phyloP scores from a whole-genome alignment of 1,140 invertebrate species.

The Aphidius gifuensis region DNA sequence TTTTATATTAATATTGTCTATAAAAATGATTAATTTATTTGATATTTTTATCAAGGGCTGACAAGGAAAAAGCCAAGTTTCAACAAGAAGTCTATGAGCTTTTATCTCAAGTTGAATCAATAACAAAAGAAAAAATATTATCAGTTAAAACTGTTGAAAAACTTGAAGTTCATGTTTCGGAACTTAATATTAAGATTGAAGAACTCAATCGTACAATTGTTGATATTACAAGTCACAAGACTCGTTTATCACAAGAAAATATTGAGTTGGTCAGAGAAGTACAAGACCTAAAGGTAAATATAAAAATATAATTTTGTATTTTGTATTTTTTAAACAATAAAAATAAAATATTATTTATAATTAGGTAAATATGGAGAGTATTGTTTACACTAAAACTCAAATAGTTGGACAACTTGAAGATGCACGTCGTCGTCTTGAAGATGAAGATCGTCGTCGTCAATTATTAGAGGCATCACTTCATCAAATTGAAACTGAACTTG shows the following conservation, averaged over 20 bases:
- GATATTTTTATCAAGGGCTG: slow-evolving; percentile 39
- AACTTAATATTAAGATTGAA: slow-evolving; percentile 90
- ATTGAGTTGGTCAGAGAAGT: slow-evolving; percentile 91
- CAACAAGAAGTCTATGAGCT: slow-evolving; percentile 95
- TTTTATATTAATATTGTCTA: no score
- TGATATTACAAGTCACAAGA: slow-evolving; percentile 90
- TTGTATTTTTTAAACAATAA: not conserved
- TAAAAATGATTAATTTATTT: not conserved
- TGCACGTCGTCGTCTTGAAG: slow-evolving; percentile 86
- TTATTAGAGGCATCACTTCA: slow-evolving; percentile 84
- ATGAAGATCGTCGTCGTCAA: slow-evolving; percentile 89
- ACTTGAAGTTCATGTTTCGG: slow-evolving; percentile 83
- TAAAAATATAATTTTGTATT: not conserved
- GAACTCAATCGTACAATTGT: slow-evolving; percentile 92
- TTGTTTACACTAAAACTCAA: slow-evolving; percentile 84
- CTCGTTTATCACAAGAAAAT: slow-evolving; percentile 85
- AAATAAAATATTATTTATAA: not conserved
- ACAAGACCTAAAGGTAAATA: slow-evolving; percentile 81
- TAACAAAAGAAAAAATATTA: slow-evolving; percentile 87
- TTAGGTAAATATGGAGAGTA: slow-evolving; percentile 73
- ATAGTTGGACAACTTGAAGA: slow-evolving; percentile 87
- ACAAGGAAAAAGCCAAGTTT: slow-evolving; percentile 95
- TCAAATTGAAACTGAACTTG: slow-evolving; percentile 88
- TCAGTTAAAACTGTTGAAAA: slow-evolving; percentile 86
- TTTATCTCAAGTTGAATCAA: slow-evolving; percentile 85